Evolutionary conservation across 2,888 invertebrate species (phyloP).

Genomic region (Patella caerulea): DNA sequence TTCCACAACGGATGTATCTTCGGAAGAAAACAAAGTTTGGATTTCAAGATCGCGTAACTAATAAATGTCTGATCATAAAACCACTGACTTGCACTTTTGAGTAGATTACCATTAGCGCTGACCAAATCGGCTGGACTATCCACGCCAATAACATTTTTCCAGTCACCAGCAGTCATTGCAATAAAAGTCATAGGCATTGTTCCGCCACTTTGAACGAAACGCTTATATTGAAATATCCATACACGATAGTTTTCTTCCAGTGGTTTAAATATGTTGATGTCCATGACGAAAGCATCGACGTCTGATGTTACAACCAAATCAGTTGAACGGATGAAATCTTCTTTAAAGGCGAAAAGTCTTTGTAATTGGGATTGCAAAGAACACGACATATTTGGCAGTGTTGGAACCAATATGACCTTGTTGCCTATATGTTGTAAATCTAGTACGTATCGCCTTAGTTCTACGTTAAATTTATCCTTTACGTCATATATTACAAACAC

Average conservation of each 20-base stretch:
- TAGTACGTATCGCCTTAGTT: not conserved
- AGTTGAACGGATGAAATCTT: not conserved
- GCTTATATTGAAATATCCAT: slow-evolving; percentile 2
- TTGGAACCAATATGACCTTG: not conserved
- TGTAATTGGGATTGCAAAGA: not conserved
- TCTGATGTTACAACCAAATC: not conserved
- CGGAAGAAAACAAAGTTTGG: not conserved
- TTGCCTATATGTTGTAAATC: not conserved
- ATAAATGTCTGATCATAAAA: slow-evolving; percentile 1
- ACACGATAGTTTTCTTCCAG: not conserved
- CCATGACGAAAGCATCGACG: slow-evolving; percentile 1
- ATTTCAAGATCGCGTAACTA: not conserved
- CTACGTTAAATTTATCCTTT: no score
- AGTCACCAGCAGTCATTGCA: not conserved
- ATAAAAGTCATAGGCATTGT: not conserved
- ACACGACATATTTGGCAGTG: not conserved
- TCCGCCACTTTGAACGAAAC: not conserved
- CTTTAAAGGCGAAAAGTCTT: not conserved
- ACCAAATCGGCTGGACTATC: not conserved
- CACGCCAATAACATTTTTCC: not conserved
- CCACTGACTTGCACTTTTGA: not conserved
- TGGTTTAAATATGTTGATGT: not conserved
- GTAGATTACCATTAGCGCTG: not conserved
- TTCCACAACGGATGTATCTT: not conserved
- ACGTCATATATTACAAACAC: no score